Evolutionary conservation across 2,113 vertebrate species (phyloP).

Genomic region (Erinaceus europaeus): DNA sequence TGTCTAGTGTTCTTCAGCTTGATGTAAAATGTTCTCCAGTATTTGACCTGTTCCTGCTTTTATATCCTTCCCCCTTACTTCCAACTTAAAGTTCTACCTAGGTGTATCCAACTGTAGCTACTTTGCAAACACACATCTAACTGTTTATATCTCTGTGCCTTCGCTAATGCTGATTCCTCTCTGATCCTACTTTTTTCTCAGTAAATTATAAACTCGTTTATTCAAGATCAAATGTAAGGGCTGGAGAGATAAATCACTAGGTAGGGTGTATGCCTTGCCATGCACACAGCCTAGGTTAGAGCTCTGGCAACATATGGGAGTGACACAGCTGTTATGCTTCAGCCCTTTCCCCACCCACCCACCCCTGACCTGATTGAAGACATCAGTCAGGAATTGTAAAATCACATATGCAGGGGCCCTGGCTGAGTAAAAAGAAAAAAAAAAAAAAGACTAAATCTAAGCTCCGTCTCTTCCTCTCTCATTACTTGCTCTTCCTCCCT

Average conservation of each 20-base stretch:
- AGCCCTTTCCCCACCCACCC: no score
- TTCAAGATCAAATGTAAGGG: not conserved
- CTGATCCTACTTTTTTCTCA: not conserved
- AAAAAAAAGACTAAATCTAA: not conserved
- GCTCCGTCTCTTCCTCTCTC: not conserved
- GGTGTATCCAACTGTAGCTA: not conserved
- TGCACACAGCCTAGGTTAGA: no score
- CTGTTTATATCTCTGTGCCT: not conserved
- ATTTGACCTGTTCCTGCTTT: not conserved
- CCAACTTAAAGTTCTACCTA: not conserved
- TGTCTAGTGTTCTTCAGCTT: fast-evolving
- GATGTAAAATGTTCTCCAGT: not conserved
- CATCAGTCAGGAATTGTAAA: no score
- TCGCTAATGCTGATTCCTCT: not conserved
- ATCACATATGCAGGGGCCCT: no score
- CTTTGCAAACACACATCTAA: no score
- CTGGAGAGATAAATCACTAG: no score
- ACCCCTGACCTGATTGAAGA: no score
- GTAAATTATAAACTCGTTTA: not conserved
- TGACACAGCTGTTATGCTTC: no score
- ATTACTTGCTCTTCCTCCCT: not conserved
- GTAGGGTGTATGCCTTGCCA: no score
- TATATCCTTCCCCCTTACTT: not conserved
- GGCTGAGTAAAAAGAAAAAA: no score
- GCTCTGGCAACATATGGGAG: no score